phyloP scores from a whole-genome alignment of 2,888 invertebrate genomes.

The Oeneis ivallda region DNA sequence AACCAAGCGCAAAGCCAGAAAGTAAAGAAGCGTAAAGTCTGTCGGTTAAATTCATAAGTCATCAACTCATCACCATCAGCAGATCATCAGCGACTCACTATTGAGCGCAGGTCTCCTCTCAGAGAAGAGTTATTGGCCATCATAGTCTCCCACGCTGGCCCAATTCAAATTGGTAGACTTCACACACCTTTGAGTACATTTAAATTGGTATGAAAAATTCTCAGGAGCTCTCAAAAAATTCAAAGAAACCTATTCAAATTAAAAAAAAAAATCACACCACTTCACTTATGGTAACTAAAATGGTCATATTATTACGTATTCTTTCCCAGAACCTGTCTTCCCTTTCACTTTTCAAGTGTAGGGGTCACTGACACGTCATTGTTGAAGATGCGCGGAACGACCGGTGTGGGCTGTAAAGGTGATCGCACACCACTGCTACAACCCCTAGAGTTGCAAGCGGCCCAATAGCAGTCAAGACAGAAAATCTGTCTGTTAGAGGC shows the following conservation, averaged over 20 bases:
- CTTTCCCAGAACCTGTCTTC: constrained; percentile 26
- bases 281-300: background rate
- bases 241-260: background rate
- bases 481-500: no score
- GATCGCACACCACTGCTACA: background rate
- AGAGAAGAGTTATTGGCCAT: no score
- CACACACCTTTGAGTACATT: no score
- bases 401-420: background rate
- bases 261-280: background rate
- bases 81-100: no score
- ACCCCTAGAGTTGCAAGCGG: background rate
- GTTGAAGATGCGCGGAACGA: constrained; percentile 37
- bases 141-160: no score
- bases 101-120: no score
- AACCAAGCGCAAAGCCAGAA: no score
- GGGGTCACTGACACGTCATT: constrained; percentile 45
- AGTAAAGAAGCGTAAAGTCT: no score
- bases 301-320: constrained; percentile 17
- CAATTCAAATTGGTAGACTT: no score
- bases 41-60: no score
- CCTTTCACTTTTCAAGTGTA: constrained; percentile 55
- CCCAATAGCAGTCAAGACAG: background rate
- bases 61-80: no score
- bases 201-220: no score
- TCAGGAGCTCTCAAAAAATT: background rate